A percentile compares a stretch with the other conserved stretches of the same genome.
Evolutionary conservation across 2,113 vertebrate species (phyloP).

Genomic region (Phalacrocorax pelagicus): DNA sequence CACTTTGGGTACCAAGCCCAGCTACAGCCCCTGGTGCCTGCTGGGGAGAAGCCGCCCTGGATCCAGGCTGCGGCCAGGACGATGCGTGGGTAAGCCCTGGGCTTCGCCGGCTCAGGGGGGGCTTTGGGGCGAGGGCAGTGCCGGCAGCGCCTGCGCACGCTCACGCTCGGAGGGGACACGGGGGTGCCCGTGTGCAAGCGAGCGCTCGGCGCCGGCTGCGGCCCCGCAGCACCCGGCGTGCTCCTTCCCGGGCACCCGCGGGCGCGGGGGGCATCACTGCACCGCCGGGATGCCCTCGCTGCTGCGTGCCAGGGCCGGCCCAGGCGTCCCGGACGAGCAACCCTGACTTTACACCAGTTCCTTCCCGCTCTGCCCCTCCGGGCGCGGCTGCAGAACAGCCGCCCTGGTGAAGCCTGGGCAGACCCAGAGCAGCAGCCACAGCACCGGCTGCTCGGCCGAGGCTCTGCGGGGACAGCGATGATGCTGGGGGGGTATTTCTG

Average conservation of each 20-base stretch:
- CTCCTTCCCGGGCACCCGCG: not conserved
- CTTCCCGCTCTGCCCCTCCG: no score
- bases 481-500: not conserved
- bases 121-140: fast-evolving
- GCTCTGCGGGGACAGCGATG: not conserved
- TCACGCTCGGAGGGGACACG: not conserved
- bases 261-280: not conserved
- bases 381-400: not conserved
- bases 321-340: no score
- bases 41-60: not conserved
- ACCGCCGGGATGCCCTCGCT: not conserved
- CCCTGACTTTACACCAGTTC: not conserved
- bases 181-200: not conserved
- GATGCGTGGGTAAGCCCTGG: fast-evolving
- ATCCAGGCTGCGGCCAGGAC: fast-evolving
- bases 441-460: not conserved
- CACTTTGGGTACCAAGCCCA: not conserved
- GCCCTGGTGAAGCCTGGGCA: not conserved
- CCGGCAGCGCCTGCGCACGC: not conserved
- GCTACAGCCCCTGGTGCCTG: not conserved
- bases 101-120: fast-evolving
- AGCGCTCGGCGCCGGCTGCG: not conserved
- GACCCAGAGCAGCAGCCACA: not conserved
- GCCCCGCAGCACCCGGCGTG: not conserved
- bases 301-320: not conserved